Conservation (phyloP, 2,113 vertebrate genomes). For the Rhegmatorhina hoffmannsi region DNA sequence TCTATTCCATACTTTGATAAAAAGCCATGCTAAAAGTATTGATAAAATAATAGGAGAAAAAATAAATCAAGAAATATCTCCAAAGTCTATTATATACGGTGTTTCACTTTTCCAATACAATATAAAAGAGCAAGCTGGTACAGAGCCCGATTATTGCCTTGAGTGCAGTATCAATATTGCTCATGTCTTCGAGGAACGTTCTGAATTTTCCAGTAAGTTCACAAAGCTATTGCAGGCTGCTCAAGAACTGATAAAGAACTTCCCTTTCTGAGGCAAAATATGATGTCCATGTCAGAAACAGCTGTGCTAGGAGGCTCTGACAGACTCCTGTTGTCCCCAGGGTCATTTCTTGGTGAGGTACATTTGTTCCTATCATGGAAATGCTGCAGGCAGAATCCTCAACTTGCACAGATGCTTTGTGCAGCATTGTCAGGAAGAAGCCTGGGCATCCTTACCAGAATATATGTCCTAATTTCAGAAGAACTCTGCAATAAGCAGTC, state of each 20-base stretch:
- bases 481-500: not conserved
- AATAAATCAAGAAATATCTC: not conserved
- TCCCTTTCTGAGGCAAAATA: slow-evolving; percentile 20
- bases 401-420: slow-evolving; percentile 18
- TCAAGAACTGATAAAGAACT: not conserved
- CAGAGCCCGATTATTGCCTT: slow-evolving; percentile 28
- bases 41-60: slow-evolving; percentile 14
- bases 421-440: not conserved
- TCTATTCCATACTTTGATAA: not conserved
- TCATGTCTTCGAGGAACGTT: not conserved
- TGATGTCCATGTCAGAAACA: not conserved
- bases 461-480: slow-evolving; percentile 4
- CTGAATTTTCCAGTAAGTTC: slow-evolving; percentile 19
- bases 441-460: not conserved
- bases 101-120: not conserved
- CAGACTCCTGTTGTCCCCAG: not conserved
- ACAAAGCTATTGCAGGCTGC: not conserved
- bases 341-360: slow-evolving; percentile 18
- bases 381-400: slow-evolving; percentile 26
- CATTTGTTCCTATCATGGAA: slow-evolving; percentile 31
- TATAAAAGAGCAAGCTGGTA: slow-evolving; percentile 5
- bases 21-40: not conserved
- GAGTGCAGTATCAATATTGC: slow-evolving; percentile 16
- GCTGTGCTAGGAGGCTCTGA: slow-evolving; percentile 1
- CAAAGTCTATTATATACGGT: not conserved